phyloP scores from a whole-genome alignment of 2,888 invertebrate genomes.

The Serrognathus titanus region DNA sequence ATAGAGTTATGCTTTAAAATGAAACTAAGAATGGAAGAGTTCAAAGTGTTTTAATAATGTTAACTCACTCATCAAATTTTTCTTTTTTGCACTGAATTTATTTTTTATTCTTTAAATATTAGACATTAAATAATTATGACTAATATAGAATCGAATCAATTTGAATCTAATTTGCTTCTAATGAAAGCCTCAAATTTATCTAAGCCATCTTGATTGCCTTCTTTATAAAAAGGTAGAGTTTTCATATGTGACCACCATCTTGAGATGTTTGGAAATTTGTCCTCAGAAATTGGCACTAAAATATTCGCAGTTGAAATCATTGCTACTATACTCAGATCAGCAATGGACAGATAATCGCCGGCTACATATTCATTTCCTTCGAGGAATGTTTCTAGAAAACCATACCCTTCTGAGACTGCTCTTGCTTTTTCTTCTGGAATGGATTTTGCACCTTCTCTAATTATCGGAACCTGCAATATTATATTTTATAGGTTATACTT shows the following conservation, averaged over 20 bases:
- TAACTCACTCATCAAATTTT: too few relatives aligned
- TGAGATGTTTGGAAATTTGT: slow-evolving; percentile 17
- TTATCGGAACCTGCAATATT: slow-evolving; percentile 11
- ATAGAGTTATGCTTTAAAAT: too few relatives aligned
- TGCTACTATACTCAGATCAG: slow-evolving; percentile 30
- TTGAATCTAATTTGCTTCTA: not conserved
- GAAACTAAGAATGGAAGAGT: too few relatives aligned
- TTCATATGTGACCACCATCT: slow-evolving; percentile 40
- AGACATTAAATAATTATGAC: too few relatives aligned
- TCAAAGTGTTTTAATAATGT: too few relatives aligned
- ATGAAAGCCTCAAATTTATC: slow-evolving; percentile 1
- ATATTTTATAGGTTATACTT: not conserved
- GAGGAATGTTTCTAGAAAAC: slow-evolving; percentile 50
- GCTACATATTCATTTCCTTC: slow-evolving; percentile 50
- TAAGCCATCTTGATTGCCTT: slow-evolving; percentile 15
- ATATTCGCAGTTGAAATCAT: slow-evolving; percentile 22
- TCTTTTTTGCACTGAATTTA: too few relatives aligned
- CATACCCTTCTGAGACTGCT: slow-evolving; percentile 32
- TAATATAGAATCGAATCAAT: too few relatives aligned
- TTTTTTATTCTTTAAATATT: too few relatives aligned
- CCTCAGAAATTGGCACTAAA: slow-evolving; percentile 24
- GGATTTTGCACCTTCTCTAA: slow-evolving; percentile 10
- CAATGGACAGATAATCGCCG: slow-evolving; percentile 42
- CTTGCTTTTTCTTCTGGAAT: slow-evolving; percentile 13
- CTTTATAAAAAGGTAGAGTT: slow-evolving; percentile 32